Conservation (phyloP, 2,797 vertebrate genomes). For the Schizopygopsis malacanthus region DNA sequence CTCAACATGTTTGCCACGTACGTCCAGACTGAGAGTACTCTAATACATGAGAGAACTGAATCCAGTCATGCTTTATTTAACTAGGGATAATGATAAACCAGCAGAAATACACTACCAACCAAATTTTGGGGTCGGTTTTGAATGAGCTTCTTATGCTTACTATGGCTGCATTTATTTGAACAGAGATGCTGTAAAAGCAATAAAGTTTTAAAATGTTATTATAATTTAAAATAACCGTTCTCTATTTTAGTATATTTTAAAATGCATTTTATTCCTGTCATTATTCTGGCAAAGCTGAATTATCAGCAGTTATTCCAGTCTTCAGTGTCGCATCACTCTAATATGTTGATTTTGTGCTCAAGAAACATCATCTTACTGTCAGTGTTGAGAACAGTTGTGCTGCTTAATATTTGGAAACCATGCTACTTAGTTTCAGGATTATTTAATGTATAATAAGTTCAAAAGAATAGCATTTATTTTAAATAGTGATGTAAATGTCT, state of each 20-base stretch:
- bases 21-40: constrained; percentile 44
- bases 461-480: no score
- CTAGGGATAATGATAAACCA: neutral
- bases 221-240: neutral
- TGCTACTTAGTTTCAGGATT: neutral
- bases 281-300: neutral
- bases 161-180: neutral
- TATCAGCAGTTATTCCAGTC: neutral
- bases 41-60: neutral
- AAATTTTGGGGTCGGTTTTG: neutral
- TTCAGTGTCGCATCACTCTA: neutral
- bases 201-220: neutral
- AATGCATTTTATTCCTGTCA: neutral
- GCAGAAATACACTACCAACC: neutral
- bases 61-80: neutral
- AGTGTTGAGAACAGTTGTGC: neutral
- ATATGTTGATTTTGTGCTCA: neutral
- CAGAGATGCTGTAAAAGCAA: neutral
- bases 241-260: neutral
- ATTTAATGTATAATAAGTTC: neutral
- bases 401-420: neutral
- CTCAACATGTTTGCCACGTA: constrained; percentile 91
- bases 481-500: no score
- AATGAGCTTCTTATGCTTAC: neutral
- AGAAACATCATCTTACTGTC: neutral